These are phyloP conservation scores for Hypsibius dujardini DNA, from an alignment of 1,140 invertebrate genomes.

Conservation along the genomic window DNA sequence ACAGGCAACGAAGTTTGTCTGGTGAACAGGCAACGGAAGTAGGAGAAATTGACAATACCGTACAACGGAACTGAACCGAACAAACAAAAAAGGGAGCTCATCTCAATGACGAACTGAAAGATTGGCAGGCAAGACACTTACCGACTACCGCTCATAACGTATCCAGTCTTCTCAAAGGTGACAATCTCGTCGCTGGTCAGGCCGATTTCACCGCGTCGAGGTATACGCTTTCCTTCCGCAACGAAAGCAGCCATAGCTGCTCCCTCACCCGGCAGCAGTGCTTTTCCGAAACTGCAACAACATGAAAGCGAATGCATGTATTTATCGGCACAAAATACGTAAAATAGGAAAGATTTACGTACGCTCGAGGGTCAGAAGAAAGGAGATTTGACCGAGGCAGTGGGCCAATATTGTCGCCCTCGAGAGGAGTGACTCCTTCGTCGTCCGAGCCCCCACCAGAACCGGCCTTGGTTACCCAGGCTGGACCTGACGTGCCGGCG, in stretches of 20 bases:
- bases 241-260: constrained; percentile 96
- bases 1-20: too few relatives aligned
- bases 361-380: background rate
- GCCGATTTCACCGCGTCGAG: constrained; percentile 92
- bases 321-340: constrained; percentile 21
- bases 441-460: constrained; percentile 17
- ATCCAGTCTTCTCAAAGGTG: constrained; percentile 75
- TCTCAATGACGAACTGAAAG: background rate
- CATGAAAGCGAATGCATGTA: constrained; percentile 24
- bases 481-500: background rate
- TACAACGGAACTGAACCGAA: too few relatives aligned
- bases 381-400: background rate
- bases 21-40: too few relatives aligned
- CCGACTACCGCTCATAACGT: constrained; percentile 92
- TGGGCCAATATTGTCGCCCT: constrained; percentile 18
- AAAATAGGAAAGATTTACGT: constrained; percentile 17
- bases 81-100: too few relatives aligned
- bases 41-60: too few relatives aligned
- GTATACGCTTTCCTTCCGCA: constrained; percentile 93
- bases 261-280: constrained; percentile 79
- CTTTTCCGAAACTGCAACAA: constrained; percentile 50
- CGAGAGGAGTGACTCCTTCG: background rate
- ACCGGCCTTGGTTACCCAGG: constrained; percentile 2
- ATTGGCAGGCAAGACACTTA: constrained; percentile 28
- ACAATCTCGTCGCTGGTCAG: constrained; percentile 87